Evolutionary conservation across 2,797 vertebrate genomes (phyloP).

Genomic region (Trichosurus vulpecula): DNA sequence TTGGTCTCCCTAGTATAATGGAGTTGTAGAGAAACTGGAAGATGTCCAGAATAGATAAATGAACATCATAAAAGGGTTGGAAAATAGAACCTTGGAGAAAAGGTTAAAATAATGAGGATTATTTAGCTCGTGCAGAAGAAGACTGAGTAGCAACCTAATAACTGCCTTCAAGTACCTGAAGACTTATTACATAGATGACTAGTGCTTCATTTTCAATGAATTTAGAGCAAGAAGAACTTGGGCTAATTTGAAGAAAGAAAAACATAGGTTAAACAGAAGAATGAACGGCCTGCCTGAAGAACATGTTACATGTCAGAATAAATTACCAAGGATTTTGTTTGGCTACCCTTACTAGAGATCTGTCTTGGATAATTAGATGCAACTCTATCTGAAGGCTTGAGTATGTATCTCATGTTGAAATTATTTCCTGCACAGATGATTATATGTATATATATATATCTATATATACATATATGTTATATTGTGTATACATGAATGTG

Average conservation of each 20-base stretch:
- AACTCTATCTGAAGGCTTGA: neutral
- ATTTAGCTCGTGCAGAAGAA: neutral
- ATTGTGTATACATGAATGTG: neutral
- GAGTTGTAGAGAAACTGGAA: neutral
- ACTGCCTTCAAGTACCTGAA: neutral
- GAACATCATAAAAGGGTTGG: neutral
- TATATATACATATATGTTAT: neutral
- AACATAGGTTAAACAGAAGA: neutral
- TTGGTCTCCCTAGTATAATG: neutral
- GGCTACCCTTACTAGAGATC: neutral
- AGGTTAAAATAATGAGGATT: neutral
- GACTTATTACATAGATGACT: neutral
- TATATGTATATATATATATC: neutral
- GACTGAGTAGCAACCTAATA: neutral
- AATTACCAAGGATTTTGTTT: neutral
- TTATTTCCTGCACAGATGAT: neutral
- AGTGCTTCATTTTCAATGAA: neutral
- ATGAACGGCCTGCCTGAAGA: neutral
- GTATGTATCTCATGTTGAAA: neutral
- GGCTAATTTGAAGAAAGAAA: neutral
- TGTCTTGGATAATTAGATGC: too few species aligned
- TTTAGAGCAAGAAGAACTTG: neutral
- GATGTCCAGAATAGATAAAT: neutral
- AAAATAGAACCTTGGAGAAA: constrained; percentile 29
- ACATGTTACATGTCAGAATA: neutral